A percentile compares a stretch with the other conserved stretches of the same genome.
phyloP scores from a whole-genome alignment of 2,797 vertebrate genomes.

The Spatula versicolor region DNA sequence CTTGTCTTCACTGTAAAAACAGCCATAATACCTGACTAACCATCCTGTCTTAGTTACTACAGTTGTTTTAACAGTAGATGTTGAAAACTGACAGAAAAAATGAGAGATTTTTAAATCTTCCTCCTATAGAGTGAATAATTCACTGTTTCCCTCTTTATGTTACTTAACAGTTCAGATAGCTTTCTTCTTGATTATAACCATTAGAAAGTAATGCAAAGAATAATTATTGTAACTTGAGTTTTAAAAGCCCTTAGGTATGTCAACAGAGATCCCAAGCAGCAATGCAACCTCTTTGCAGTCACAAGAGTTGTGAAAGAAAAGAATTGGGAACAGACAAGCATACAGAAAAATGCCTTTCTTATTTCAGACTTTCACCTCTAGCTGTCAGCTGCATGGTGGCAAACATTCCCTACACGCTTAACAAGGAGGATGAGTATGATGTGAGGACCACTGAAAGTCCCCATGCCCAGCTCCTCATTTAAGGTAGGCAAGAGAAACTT shows the following conservation, averaged over 20 bases:
- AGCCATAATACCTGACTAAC: neutral
- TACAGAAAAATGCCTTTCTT: neutral
- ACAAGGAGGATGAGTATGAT: fast-evolving
- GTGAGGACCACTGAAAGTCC: neutral
- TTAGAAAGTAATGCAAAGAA: neutral
- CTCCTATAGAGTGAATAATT: neutral
- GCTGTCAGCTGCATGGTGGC: neutral
- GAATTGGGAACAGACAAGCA: neutral
- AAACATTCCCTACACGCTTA: neutral
- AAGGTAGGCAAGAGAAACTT: neutral
- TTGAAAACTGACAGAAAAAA: neutral
- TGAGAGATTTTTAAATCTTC: neutral
- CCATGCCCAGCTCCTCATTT: fast-evolving
- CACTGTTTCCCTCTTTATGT: neutral
- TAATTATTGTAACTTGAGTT: neutral
- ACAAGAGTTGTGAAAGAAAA: fast-evolving
- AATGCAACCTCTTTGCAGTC: neutral
- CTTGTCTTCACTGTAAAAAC: neutral
- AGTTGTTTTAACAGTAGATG: neutral
- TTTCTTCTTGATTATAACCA: neutral
- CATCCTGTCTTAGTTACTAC: neutral
- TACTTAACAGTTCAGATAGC: neutral
- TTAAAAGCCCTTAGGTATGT: neutral
- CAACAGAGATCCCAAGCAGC: neutral
- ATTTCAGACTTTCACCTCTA: neutral